Base-by-base conservation (phyloP, 2,113 vertebrate genomes). In the Aplodontia rufa region DNA sequence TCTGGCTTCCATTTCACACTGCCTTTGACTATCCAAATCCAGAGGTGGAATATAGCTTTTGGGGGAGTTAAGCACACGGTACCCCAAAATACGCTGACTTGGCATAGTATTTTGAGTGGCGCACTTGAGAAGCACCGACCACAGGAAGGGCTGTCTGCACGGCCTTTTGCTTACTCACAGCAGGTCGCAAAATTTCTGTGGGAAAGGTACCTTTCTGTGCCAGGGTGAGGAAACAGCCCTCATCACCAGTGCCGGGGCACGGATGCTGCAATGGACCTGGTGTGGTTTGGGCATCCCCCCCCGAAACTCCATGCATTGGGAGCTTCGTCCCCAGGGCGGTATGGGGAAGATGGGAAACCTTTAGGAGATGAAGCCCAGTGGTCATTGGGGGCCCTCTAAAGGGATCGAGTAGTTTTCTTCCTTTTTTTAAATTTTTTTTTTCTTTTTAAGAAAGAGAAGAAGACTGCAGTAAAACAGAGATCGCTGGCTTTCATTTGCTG, bases 401-500 rank as follows among this genome's bases (percentile, higher is more conserved):
- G 30, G 60, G 42, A 83, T n/a, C n/a, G n/a, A n/a, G n/a, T n/a
- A n/a, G n/a, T n/a, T n/a, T n/a, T n/a, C n/a, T n/a, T n/a, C n/a
- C n/a, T n/a, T n/a, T n/a, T n/a, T n/a, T n/a, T n/a, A n/a, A n/a
- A n/a, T n/a, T n/a, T n/a, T n/a, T n/a, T n/a, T n/a, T n/a, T n/a
- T n/a, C n/a, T n/a, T n/a, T n/a, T n/a, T n/a, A n/a, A n/a, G n/a
- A n/a, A n/a, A n/a, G n/a, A n/a, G n/a, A n/a, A n/a, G n/a, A 93
- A 91, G 91, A 92, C 55, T 40, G 76, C 49, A 91, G n/a, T 94
- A 72, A 93, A 84, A 96, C 87, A 91, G 45, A 60, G n/a, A 66
- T 79, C 89, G 60, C 88, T 97, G 96, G 53, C 95, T 95, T 98
- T 91, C 85, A 37, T 84, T 42, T 71, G 87, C 2, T 3, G 5